These are phyloP conservation scores for Atopsyche davidsoni DNA, from an alignment of 1,140 invertebrate genomes.

Conservation along the genomic window DNA sequence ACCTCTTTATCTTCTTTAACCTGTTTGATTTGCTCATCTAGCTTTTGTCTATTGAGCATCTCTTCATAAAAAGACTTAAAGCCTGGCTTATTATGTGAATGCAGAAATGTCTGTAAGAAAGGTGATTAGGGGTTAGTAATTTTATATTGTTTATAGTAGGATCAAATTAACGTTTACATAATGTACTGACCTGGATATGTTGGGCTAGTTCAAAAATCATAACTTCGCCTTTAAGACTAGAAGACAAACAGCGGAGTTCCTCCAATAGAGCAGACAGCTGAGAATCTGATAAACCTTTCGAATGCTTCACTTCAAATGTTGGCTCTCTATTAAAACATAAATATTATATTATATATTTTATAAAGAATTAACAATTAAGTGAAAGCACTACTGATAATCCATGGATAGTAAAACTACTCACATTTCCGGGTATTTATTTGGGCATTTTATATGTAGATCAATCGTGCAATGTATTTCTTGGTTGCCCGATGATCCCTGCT, in stretches of 20 bases:
- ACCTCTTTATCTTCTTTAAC: slow-evolving; percentile 53
- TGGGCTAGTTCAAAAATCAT: slow-evolving; percentile 72
- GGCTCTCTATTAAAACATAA: slow-evolving; percentile 39
- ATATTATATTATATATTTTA: not conserved
- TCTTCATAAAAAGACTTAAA: slow-evolving; percentile 76
- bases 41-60: slow-evolving; percentile 63
- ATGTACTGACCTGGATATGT: slow-evolving; percentile 47
- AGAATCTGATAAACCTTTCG: slow-evolving; percentile 62
- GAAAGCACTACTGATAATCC: slow-evolving; percentile 30
- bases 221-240: slow-evolving; percentile 59
- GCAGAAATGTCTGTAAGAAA: slow-evolving; percentile 54
- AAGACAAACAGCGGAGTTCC: slow-evolving; percentile 53
- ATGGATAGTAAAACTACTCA: slow-evolving; percentile 40
- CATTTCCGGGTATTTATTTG: slow-evolving; percentile 64
- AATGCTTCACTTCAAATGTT: slow-evolving; percentile 52
- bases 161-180: slow-evolving; percentile 1
- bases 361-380: too few relatives aligned
- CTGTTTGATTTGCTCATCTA: slow-evolving; percentile 54
- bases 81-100: slow-evolving; percentile 65
- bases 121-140: slow-evolving; percentile 1
- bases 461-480: slow-evolving; percentile 57
- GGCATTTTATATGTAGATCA: slow-evolving; percentile 63
- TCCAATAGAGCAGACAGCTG: slow-evolving; percentile 50
- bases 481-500: slow-evolving; percentile 57
- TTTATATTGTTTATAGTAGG: not conserved